Conservation (phyloP, 2,888 invertebrate genomes). For the Apantesis nais region DNA sequence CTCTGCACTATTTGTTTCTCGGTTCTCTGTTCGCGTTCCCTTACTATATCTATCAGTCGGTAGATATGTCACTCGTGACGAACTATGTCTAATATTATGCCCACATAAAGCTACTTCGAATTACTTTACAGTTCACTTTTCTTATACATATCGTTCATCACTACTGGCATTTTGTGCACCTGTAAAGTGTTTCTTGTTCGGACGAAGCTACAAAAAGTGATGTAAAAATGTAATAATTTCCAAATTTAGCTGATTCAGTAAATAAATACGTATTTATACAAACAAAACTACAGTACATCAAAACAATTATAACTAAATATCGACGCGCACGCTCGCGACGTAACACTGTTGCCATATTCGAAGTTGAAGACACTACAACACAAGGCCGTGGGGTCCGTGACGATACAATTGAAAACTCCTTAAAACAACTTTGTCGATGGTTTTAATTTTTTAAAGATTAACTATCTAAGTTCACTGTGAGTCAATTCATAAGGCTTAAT, state of each 20-base stretch:
- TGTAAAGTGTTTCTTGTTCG: neutral
- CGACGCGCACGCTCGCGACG: conserved; percentile 26
- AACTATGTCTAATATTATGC: conserved; percentile 18
- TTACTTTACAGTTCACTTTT: neutral
- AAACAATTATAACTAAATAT: conserved; percentile 34
- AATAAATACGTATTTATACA: conserved; percentile 22
- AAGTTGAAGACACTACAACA: conserved; percentile 36
- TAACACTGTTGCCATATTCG: conserved; percentile 31
- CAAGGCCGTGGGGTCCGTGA: neutral
- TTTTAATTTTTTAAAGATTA: neutral
- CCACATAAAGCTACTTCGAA: conserved; percentile 1
- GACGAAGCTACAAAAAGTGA: neutral
- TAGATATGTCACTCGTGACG: conserved; percentile 15
- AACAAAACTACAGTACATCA: conserved; percentile 36
- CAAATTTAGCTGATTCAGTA: neutral
- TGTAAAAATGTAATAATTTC: neutral
- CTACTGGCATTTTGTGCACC: neutral
- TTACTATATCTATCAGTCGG: conserved; percentile 19
- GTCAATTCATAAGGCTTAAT: neutral
- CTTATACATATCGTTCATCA: neutral
- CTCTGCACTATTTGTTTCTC: neutral
- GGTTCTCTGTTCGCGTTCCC: neutral
- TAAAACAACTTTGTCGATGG: neutral
- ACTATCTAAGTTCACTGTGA: neutral
- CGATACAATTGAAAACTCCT: neutral